These are phyloP conservation scores for Atrina japonica DNA, from an alignment of 2,888 invertebrate genomes.

Conservation along the genomic window DNA sequence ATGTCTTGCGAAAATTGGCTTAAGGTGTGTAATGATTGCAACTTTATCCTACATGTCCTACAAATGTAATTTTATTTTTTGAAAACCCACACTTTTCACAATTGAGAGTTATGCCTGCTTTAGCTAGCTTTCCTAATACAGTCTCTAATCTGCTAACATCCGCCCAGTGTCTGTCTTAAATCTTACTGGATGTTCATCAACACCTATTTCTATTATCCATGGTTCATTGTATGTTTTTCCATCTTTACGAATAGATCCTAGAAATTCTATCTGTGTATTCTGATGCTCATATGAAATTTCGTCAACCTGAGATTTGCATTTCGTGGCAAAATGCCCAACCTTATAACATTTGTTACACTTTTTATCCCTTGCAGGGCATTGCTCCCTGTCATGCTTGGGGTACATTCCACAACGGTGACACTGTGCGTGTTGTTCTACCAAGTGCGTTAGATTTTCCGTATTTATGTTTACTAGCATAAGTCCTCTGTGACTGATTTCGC, in stretches of 20 bases:
- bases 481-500: too few species aligned
- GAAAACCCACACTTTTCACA: slow-evolving; percentile 33
- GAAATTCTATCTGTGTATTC: not conserved
- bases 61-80: slow-evolving; percentile 13
- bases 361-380: not conserved
- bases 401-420: not conserved
- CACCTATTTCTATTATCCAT: slow-evolving; percentile 22
- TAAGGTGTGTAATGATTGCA: slow-evolving; percentile 14
- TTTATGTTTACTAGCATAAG: too few species aligned
- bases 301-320: not conserved
- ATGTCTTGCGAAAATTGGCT: slow-evolving; percentile 24
- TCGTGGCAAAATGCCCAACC: slow-evolving; percentile 18
- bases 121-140: slow-evolving; percentile 22
- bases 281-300: slow-evolving; percentile 6
- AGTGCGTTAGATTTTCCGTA: too few species aligned
- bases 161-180: slow-evolving; percentile 57
- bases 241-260: slow-evolving; percentile 8
- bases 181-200: slow-evolving; percentile 22
- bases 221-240: not conserved
- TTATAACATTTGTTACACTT: slow-evolving; percentile 1
- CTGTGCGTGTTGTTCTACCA: not conserved
- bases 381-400: not conserved
- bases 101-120: slow-evolving; percentile 31
- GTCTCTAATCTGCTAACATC: slow-evolving; percentile 28
- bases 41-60: slow-evolving; percentile 24